Conservation (phyloP, 1,140 invertebrate species). For the Cardiocondyla obscurior region DNA sequence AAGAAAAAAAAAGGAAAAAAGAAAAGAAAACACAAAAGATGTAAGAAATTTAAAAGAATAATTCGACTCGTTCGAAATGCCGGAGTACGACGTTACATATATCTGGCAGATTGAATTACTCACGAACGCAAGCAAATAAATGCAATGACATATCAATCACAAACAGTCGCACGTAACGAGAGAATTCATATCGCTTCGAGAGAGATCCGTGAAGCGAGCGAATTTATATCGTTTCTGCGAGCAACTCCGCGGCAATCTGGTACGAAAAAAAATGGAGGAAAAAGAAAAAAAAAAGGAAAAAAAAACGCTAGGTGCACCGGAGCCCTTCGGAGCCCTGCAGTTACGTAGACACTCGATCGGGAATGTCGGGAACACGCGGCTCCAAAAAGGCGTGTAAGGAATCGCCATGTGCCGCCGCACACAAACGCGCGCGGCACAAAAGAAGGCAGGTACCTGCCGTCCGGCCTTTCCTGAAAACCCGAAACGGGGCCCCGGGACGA, state of each 20-base stretch:
- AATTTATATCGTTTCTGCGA: not conserved
- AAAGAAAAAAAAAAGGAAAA: too few species aligned
- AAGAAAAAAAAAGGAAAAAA: too few species aligned
- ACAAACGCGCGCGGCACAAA: constrained; percentile 2
- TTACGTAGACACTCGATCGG: constrained; percentile 2
- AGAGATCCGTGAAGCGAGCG: too few species aligned
- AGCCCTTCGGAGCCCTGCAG: not conserved
- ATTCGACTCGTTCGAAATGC: not conserved
- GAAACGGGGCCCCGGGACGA: constrained; percentile 11
- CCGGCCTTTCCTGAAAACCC: constrained; percentile 41
- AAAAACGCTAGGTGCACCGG: not conserved
- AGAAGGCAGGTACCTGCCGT: constrained; percentile 37
- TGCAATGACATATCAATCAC: not conserved
- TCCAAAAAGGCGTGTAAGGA: constrained; percentile 1
- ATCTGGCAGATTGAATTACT: not conserved
- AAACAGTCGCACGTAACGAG: not conserved
- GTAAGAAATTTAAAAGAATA: not conserved
- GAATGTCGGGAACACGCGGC: not conserved
- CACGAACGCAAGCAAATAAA: not conserved
- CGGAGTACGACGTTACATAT: not conserved
- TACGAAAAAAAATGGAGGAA: too few species aligned
- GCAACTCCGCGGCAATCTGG: not conserved
- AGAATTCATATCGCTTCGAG: not conserved
- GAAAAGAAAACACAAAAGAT: too few species aligned
- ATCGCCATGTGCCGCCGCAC: not conserved